These are phyloP conservation scores for Paramormyrops kingsleyae DNA, from an alignment of 2,113 vertebrate genomes.

Conservation along the genomic window DNA sequence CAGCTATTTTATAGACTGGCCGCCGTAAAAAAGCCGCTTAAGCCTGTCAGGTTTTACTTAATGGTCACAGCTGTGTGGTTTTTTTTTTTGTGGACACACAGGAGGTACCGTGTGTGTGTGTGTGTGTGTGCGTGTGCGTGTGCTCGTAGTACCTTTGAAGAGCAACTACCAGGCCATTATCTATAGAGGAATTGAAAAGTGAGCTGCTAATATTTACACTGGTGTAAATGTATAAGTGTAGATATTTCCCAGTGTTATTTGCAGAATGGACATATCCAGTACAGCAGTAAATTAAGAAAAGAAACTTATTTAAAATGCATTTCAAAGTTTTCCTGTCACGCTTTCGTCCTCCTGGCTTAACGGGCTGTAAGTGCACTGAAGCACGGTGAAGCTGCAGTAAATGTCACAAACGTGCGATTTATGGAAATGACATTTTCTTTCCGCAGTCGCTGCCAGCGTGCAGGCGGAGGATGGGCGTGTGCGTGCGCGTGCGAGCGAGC, in stretches of 20 bases:
- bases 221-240: background rate
- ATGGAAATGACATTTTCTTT: slow-evolving; percentile 7
- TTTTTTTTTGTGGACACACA: background rate
- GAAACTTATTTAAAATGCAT: slow-evolving; percentile 6
- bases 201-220: background rate
- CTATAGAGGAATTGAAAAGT: background rate
- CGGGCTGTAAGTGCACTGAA: background rate
- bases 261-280: background rate
- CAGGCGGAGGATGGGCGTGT: background rate
- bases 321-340: background rate
- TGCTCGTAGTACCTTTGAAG: background rate
- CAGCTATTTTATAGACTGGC: background rate
- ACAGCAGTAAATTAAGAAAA: background rate
- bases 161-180: background rate
- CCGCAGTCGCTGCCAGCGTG: background rate
- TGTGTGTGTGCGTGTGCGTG: background rate
- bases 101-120: background rate
- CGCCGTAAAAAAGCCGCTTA: background rate
- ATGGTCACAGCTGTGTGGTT: background rate
- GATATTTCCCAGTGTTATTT: background rate
- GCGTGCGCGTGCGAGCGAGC: background rate
- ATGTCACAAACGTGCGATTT: slow-evolving; percentile 13
- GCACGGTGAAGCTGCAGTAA: background rate
- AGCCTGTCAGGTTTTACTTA: background rate
- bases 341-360: background rate